These are phyloP conservation scores for Microtus richardsoni DNA, from an alignment of 2,113 vertebrate species.

Conservation along the genomic window DNA sequence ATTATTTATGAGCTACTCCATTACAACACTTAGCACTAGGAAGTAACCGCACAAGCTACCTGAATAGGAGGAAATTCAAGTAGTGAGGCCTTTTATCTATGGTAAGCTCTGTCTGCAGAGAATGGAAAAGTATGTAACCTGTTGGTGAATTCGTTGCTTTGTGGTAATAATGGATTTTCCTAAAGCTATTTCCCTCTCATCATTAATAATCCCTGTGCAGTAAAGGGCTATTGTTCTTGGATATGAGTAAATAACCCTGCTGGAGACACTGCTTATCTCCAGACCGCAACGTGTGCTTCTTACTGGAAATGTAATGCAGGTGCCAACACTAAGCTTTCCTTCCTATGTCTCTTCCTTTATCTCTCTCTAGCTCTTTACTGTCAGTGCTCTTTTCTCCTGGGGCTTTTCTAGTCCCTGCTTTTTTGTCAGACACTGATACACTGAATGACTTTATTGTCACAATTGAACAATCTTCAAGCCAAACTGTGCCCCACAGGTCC, in stretches of 20 bases:
- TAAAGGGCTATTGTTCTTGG: conserved; percentile 75
- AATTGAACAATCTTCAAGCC: neutral
- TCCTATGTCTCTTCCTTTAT: conserved; percentile 64
- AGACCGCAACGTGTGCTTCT: conserved; percentile 64
- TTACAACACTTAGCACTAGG: conserved; percentile 10
- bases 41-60: conserved; percentile 39
- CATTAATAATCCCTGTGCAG: conserved; percentile 67
- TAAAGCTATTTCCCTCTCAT: conserved; percentile 75
- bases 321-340: conserved; percentile 68
- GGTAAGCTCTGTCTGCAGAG: conserved; percentile 9
- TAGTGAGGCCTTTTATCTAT: conserved; percentile 25
- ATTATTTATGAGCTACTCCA: conserved; percentile 23
- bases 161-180: conserved; percentile 73
- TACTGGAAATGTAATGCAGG: conserved; percentile 68
- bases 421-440: neutral
- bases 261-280: conserved; percentile 66
- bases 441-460: neutral
- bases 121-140: neutral
- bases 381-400: neutral
- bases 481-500: neutral
- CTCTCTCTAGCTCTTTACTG: conserved; percentile 44
- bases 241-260: conserved; percentile 58
- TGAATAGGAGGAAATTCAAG: conserved; percentile 45
- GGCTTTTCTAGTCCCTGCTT: neutral
- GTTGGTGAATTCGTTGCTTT: conserved; percentile 52